Evolutionary conservation across 1,140 invertebrate genomes (phyloP).

Genomic region (Dinothrombium tinctorium): DNA sequence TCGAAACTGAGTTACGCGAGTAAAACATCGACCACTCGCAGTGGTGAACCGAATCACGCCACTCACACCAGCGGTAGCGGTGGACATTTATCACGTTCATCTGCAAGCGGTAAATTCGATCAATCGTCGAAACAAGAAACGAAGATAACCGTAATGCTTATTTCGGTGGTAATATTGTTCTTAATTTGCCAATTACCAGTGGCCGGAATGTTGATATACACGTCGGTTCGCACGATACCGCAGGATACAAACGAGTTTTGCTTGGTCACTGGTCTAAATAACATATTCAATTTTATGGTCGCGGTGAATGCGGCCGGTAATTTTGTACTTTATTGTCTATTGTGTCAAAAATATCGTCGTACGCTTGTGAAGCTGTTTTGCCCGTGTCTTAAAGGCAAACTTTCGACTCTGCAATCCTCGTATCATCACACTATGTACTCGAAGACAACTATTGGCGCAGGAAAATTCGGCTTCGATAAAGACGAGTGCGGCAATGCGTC

Average conservation of each 20-base stretch:
- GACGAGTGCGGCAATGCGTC: no score
- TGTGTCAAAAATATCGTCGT: conserved; percentile 45
- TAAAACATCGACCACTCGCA: not conserved
- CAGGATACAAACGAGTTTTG: conserved; percentile 19
- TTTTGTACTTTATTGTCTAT: conserved; percentile 48
- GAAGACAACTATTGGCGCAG: not conserved
- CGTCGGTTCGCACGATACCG: conserved; percentile 22
- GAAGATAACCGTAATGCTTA: conserved; percentile 45
- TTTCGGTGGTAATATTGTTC: conserved; percentile 45
- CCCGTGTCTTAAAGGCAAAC: conserved; percentile 18
- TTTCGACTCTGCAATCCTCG: not conserved
- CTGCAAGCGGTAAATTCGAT: conserved; percentile 18
- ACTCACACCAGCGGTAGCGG: not conserved
- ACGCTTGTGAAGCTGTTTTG: conserved; percentile 40
- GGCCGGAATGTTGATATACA: conserved; percentile 30
- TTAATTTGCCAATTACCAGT: conserved; percentile 43
- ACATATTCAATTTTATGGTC: conserved; percentile 44
- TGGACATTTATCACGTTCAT: conserved; percentile 2
- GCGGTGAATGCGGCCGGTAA: conserved; percentile 42
- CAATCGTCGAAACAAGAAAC: conserved; percentile 31
- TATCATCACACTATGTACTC: not conserved
- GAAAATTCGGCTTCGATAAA: no score
- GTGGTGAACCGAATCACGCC: not conserved
- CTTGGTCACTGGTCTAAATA: conserved; percentile 31
- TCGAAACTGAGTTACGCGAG: not conserved